A percentile compares a stretch with the other conserved stretches of the same genome.
phyloP scores from a whole-genome alignment of 2,113 vertebrate genomes.

The Alligator mississippiensis region DNA sequence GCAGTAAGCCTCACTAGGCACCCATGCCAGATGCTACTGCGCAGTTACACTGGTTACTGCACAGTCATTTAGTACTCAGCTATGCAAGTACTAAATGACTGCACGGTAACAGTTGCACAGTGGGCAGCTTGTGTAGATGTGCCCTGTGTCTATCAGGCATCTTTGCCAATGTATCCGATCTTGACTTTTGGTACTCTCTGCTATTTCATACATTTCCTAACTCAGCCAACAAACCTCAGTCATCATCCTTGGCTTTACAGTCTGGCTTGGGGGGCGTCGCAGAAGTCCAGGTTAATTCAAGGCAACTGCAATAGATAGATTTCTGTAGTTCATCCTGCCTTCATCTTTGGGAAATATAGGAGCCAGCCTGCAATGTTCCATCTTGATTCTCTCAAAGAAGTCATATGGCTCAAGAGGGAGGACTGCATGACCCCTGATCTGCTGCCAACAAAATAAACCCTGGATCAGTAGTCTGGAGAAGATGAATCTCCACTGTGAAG shows the following conservation, averaged over 20 bases:
- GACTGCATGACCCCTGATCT: no score
- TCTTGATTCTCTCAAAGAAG: background rate
- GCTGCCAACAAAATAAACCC: no score
- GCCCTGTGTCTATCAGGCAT: background rate
- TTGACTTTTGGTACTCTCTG: background rate
- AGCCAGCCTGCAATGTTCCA: background rate
- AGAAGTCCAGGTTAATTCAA: background rate
- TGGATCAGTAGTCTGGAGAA: background rate
- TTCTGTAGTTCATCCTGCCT: no score
- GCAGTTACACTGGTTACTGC: no score
- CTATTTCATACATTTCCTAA: background rate
- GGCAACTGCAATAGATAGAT: background rate
- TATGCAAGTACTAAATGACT: no score
- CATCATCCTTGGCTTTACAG: background rate
- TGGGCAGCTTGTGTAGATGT: no score
- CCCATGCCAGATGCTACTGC: no score
- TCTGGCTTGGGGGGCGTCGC: background rate
- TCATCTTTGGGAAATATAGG: background rate
- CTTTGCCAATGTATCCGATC: background rate
- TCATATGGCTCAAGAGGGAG: background rate
- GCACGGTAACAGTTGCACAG: no score
- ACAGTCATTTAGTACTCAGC: no score
- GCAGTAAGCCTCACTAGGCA: no score
- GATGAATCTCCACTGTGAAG: rapidly evolving
- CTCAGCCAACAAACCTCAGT: background rate